Percentiles rank a stretch among this genome's conserved stretches.
These are phyloP conservation scores for Napeogenes inachia DNA, from an alignment of 2,888 invertebrate genomes.

Conservation along the genomic window DNA sequence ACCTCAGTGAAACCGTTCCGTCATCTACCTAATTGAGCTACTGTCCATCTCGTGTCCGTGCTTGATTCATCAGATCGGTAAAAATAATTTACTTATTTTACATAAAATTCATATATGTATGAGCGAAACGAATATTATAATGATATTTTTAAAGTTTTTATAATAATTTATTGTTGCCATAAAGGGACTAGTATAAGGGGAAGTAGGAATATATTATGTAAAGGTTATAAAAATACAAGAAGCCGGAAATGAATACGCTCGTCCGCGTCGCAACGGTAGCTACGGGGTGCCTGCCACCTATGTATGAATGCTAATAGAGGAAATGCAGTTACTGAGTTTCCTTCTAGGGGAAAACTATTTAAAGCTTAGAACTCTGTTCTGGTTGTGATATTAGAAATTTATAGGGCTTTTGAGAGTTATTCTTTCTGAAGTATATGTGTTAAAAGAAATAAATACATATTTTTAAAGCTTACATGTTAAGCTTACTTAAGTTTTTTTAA, in stretches of 20 bases:
- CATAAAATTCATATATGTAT: neutral
- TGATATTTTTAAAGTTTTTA: conserved; percentile 3
- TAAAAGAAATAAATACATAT: too few species aligned
- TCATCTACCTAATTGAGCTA: too few species aligned
- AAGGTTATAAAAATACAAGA: conserved; percentile 67
- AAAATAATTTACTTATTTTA: neutral
- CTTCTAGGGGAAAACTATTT: conserved; percentile 26
- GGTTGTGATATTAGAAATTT: neutral
- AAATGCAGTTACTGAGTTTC: conserved; percentile 33
- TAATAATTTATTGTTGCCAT: neutral
- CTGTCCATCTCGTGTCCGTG: too few species aligned
- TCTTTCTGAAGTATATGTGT: too few species aligned
- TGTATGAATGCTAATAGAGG: conserved; percentile 25
- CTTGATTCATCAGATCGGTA: too few species aligned
- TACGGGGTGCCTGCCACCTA: conserved; percentile 14
- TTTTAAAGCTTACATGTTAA: too few species aligned
- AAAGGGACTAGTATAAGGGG: neutral
- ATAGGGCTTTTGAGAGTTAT: too few species aligned
- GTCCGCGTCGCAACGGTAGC: conserved; percentile 36
- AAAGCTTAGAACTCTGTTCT: conserved; percentile 20
- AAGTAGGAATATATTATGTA: conserved; percentile 18
- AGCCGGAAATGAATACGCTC: conserved; percentile 65
- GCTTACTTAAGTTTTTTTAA: too few species aligned
- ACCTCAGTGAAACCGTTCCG: too few species aligned
- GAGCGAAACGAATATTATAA: neutral